phyloP scores from a whole-genome alignment of 1,140 invertebrate genomes.

The Spodoptera frugiperda region DNA sequence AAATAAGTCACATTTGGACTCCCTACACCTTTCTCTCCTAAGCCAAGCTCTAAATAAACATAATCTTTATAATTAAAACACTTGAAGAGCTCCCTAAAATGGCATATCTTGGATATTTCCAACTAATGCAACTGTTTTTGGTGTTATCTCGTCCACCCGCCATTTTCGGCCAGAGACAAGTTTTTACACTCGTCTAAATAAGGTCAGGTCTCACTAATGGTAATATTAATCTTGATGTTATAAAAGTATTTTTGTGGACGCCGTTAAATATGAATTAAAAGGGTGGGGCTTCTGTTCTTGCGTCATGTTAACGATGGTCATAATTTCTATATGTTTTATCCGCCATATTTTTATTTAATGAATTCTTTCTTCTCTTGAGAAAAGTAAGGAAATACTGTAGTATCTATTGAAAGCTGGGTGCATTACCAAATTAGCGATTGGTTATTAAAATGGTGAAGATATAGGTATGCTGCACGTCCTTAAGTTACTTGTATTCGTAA shows the following conservation, averaged over 20 bases:
- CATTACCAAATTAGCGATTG: too few species aligned
- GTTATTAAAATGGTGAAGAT: too few species aligned
- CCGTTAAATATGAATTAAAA: slow-evolving; percentile 38
- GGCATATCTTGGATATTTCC: slow-evolving; percentile 51
- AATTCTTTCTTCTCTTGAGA: too few species aligned
- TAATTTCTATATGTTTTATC: not conserved
- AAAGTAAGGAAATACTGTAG: too few species aligned
- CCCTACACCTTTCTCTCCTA: slow-evolving; percentile 31
- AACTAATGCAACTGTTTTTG: slow-evolving; percentile 42
- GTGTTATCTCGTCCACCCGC: slow-evolving; percentile 58
- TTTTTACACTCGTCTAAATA: slow-evolving; percentile 67
- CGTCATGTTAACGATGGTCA: not conserved
- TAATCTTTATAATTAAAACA: slow-evolving; percentile 43
- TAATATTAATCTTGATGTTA: slow-evolving; percentile 69
- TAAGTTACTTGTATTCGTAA: too few species aligned
- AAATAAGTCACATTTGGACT: slow-evolving; percentile 18
- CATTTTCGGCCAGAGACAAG: slow-evolving; percentile 64
- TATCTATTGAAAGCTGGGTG: too few species aligned
- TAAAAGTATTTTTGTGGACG: slow-evolving; percentile 50
- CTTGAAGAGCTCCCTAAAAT: slow-evolving; percentile 27
- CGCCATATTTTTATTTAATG: too few species aligned
- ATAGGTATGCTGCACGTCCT: too few species aligned
- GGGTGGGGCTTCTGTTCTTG: not conserved
- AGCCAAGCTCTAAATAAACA: slow-evolving; percentile 1
- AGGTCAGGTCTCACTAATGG: slow-evolving; percentile 61